These are phyloP conservation scores for Melinaea marsaeus DNA, from an alignment of 2,888 invertebrate genomes.

Conservation along the genomic window DNA sequence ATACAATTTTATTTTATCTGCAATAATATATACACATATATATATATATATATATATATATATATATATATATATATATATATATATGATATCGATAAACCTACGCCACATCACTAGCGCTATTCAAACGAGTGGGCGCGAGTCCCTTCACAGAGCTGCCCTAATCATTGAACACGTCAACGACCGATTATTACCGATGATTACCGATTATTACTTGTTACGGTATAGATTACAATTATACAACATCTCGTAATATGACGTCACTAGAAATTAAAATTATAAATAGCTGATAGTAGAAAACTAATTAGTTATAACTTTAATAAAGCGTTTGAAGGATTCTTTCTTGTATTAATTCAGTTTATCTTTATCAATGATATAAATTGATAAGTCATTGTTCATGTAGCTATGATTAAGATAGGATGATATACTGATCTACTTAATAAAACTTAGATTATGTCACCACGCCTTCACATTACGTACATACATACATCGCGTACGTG, in stretches of 20 bases:
- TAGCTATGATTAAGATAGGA: too few species aligned
- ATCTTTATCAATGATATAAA: neutral
- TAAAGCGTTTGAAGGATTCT: neutral
- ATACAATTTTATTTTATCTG: too few species aligned
- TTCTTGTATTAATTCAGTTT: neutral
- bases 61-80: too few species aligned
- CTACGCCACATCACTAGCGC: neutral
- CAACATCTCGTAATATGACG: neutral
- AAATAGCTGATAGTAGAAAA: too few species aligned
- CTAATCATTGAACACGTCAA: neutral
- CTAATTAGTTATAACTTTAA: neutral
- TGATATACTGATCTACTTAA: too few species aligned
- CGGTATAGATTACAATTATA: neutral
- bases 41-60: too few species aligned
- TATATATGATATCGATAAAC: neutral
- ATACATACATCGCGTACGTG: too few species aligned
- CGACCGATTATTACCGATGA: conserved; percentile 1
- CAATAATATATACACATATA: too few species aligned
- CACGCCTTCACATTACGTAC: too few species aligned
- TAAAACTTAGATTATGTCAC: too few species aligned
- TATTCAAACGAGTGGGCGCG: neutral
- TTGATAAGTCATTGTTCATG: neutral
- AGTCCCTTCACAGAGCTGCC: neutral
- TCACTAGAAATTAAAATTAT: too few species aligned
- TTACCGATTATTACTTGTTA: neutral